Evolutionary conservation across 2,888 invertebrate species (phyloP), one percentile per base, ranked within the genome.

Genomic region (Disparrhopalites patrizii): DNA sequence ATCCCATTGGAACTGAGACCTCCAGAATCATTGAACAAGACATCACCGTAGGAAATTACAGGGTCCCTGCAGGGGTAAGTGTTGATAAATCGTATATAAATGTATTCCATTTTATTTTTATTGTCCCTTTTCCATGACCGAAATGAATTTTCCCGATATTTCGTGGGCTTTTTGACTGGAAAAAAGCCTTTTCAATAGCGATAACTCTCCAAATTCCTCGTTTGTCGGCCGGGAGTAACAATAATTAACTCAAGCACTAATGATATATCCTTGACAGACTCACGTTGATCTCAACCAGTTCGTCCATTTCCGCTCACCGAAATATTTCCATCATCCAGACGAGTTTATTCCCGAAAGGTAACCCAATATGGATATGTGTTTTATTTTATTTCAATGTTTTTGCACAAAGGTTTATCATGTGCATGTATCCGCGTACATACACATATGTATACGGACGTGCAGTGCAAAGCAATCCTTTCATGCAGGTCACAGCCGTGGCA

Each of bases 21-120:
- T 77, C 78, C 1, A 74, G 79, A 62, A 76, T 79, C 18, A 66
- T 76, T 7, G 76, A 76, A 80, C 81, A 82, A 38, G 85, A 87
- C 66, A 80, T 85, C 4, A 81, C 83, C 13, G 76, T 89, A 0
- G 80, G 83, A n/a, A 87, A 85, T 8, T 89, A 86, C 76, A 77
- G 78, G 43, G 70, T 79, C 54, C 79, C 79, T 30, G 73, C 76
- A 33, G 77, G 77, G 65, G 77, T 76, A 71, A 67, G 71, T 8
- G 43, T n/a, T 28, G 25, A 25, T 13, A 47, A n/a, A n/a, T 20
- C 8, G 13, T 47, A n/a, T 7, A 20, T 7, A 13, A 8, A 47
- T 8, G 8, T 47, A 13, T 20, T 47, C 8, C 18, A 47, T 8
- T 7, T 57, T 57, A 10, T 25, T 27, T 54, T 5, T 18, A 28